These are phyloP conservation scores for Beroe forskalii DNA, from an alignment of 37 sponge, comb jelly and placozoan species.

Conservation along the genomic window DNA sequence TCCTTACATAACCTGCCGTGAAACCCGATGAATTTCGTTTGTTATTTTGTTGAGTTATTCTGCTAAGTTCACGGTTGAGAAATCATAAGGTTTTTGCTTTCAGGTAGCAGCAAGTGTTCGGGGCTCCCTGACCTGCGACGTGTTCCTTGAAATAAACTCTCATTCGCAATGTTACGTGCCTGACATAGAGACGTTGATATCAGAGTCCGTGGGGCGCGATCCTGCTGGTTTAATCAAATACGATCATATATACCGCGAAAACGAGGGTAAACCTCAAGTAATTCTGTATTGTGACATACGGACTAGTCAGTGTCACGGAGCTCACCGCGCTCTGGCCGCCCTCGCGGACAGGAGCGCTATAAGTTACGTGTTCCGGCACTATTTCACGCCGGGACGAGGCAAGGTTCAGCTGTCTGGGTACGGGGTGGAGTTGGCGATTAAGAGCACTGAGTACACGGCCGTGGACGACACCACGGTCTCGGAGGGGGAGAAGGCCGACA, in stretches of 20 bases:
- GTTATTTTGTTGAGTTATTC: not conserved
- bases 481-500: conserved; percentile 5
- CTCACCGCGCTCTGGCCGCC: conserved; percentile 63
- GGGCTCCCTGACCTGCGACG: not conserved
- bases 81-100: too few relatives aligned
- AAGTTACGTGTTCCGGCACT: conserved; percentile 70
- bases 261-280: conserved; percentile 54
- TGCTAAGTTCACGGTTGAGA: too few relatives aligned
- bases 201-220: not conserved
- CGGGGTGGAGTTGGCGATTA: conserved; percentile 90
- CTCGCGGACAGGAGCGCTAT: conserved; percentile 68
- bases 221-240: conserved; percentile 66
- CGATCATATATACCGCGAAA: conserved; percentile 76
- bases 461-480: conserved; percentile 82
- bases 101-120: conserved; percentile 25
- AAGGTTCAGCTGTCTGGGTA: conserved; percentile 78
- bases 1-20: too few relatives aligned
- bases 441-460: conserved; percentile 95
- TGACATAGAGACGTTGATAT: not conserved
- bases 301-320: conserved; percentile 64
- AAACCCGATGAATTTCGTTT: not conserved
- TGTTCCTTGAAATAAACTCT: conserved; percentile 30
- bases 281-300: conserved; percentile 81
- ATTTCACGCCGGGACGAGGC: not conserved
- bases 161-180: not conserved